Evolutionary conservation across 2,797 vertebrate genomes (phyloP).

Genomic region (Ptychobarbus kaznakovi): DNA sequence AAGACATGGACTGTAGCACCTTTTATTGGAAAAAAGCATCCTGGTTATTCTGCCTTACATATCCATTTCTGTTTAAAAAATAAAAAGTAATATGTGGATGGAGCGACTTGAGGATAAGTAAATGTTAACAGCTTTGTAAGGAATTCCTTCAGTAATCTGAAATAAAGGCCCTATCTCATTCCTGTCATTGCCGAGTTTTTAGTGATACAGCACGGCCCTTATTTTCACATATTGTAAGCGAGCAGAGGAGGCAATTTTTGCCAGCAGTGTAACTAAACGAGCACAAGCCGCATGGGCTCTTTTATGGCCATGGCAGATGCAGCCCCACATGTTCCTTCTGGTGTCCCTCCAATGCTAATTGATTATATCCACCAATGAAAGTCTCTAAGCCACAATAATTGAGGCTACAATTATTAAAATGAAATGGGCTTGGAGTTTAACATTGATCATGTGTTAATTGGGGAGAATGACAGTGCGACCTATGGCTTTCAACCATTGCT

Average conservation of each 20-base stretch:
- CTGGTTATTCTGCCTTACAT: not conserved
- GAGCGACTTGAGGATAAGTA: not conserved
- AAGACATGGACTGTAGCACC: not conserved
- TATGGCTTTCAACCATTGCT: not conserved
- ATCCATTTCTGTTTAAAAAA: not conserved
- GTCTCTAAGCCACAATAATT: slow-evolving; percentile 2
- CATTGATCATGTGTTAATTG: slow-evolving; percentile 52
- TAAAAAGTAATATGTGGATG: not conserved
- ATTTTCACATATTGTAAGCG: not conserved
- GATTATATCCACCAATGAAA: slow-evolving; percentile 15
- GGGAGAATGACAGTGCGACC: slow-evolving; percentile 21
- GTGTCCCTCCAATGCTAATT: slow-evolving; percentile 23
- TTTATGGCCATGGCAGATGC: slow-evolving; percentile 9
- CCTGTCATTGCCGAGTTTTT: not conserved
- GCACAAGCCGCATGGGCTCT: not conserved
- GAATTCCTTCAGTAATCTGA: not conserved
- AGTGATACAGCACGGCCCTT: not conserved
- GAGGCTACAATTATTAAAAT: slow-evolving; percentile 18
- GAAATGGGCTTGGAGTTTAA: slow-evolving; percentile 15
- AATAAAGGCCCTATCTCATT: not conserved
- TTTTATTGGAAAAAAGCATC: not conserved
- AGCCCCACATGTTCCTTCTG: not conserved
- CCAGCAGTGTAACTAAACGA: not conserved
- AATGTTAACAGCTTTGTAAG: not conserved
- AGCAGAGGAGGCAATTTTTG: not conserved